Percentiles rank a stretch among this genome's conserved stretches.
phyloP scores from a whole-genome alignment of 2,113 vertebrate genomes.

The Ochotona princeps region DNA sequence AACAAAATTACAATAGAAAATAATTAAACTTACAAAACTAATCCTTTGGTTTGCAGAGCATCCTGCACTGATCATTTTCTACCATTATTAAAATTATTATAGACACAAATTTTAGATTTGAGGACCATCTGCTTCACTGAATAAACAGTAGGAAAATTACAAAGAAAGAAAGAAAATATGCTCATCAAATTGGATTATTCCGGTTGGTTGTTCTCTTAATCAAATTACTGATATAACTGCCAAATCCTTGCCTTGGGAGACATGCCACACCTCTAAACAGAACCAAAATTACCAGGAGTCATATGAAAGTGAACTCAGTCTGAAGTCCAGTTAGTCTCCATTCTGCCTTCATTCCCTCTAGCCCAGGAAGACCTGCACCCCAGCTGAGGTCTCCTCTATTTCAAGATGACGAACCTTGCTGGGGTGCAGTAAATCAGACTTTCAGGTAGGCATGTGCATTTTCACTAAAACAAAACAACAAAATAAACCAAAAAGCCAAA shows the following conservation, averaged over 20 bases:
- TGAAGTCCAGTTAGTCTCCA: background rate
- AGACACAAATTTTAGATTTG: background rate
- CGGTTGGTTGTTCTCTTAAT: slow-evolving; percentile 27
- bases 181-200: slow-evolving; percentile 50
- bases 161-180: slow-evolving; percentile 33
- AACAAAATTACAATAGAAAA: slow-evolving; percentile 11
- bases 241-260: background rate
- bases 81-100: background rate
- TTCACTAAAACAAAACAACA: background rate
- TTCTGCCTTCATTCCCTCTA: too few relatives aligned
- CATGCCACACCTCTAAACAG: background rate
- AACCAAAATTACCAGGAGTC: background rate
- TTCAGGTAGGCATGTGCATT: background rate
- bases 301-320: background rate
- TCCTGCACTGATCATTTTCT: slow-evolving; percentile 2
- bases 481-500: too few relatives aligned
- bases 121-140: background rate
- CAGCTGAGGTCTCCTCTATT: background rate
- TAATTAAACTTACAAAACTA: slow-evolving; percentile 39
- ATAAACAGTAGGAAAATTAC: background rate
- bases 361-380: background rate
- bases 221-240: background rate
- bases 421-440: background rate
- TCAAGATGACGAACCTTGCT: background rate
- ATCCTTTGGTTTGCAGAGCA: background rate